Evolutionary conservation across 2,797 vertebrate species (phyloP), one percentile per base, ranked within the genome.

Genomic region (Urosaurus nigricauda): DNA sequence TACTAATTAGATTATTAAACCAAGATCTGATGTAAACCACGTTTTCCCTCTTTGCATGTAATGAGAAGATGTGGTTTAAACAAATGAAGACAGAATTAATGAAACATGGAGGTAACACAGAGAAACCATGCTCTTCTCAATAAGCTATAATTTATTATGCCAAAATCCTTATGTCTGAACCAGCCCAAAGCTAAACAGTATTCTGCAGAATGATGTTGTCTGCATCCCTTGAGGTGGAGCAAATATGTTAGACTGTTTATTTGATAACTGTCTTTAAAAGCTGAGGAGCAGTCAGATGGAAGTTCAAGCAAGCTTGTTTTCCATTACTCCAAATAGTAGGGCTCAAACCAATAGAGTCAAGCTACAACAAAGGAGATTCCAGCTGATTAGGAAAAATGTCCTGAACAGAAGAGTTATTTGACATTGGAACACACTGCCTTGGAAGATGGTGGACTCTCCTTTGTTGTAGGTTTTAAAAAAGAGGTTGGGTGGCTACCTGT

Each of bases 31-130:
- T 74, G 19, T 86, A 56, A 9, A 51, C 37, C 51, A 73, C 12
- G 60, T 26, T 87, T 60, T 82, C 56, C 17, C 12, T 40, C 29
- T 87, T 74, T 58, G 9, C 14, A 32, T 74, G 17, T 73, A 74
- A 9, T 29, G 65, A 37, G 68, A 82, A 73, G 81, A n/a, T 70
- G 51, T n/a, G 35, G 17, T 79, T 58, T 87, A 87, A 73, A 21
- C 26, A 71, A 80, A 80, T 26, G 26, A 81, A 47, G 53, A 71
- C 21, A 63, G 29, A 81, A 87, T 17, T 4, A 79, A 7, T n/a
- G 85, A 87, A 56, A 26, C 16, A 32, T 19, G 5, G 13, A 32
- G 7, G 14, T 12, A 37, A 16, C 1, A 84, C 5, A 29, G 4
- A 35, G 73, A 32, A 29, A 11, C 43, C 37, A 19, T 40, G 43